Evolutionary conservation across 2,113 vertebrate species (phyloP), one percentile per base, ranked within the genome.

Genomic region (Ceyx melanurus): DNA sequence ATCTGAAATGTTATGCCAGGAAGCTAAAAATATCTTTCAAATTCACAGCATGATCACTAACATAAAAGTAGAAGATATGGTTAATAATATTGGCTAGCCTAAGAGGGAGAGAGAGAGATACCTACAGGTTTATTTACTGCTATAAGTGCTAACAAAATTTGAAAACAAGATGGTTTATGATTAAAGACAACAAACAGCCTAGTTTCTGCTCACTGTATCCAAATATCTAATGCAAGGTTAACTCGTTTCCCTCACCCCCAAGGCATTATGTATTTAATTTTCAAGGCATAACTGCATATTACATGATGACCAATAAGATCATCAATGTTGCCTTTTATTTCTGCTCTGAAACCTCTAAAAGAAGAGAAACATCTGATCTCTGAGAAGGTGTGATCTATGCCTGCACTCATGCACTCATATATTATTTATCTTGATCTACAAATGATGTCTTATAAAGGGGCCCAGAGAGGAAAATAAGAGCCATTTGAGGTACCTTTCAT

Each of bases 341-440:
- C 57, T 88, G 66, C 42, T 81, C 50, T 72, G 42, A 88, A 95
- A 70, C 42, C 42, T 93, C 82, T 92, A 70, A 88, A 93, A 93
- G 43, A 94, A 53, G 70, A 84, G 66, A 79, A 94, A 75, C 13
- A 73, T 92, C 73, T 96, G 66, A 84, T 84, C 72, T 92, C 80
- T 65, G 61, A 96, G 88, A 90, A 94, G 86, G 74, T 90, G 92
- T 84, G 93, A 86, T 93, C 90, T 96, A 92, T 90, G 83, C 33
- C 70, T 90, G 70, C 78, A 76, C 74, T 96, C 70, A 89, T 62
- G 46, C 45, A 54, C 31, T 96, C 87, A 90, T 96, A 45, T 75
- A 93, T 96, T 95, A 95, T 95, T 95, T 89, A 96, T 95, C 53
- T 78, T 88, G 40, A 86, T 94, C 95, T 93, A 89, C 82, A 92